Evolutionary conservation across 2,797 vertebrate genomes (phyloP).

Genomic region (Atherinosoma microstoma): DNA sequence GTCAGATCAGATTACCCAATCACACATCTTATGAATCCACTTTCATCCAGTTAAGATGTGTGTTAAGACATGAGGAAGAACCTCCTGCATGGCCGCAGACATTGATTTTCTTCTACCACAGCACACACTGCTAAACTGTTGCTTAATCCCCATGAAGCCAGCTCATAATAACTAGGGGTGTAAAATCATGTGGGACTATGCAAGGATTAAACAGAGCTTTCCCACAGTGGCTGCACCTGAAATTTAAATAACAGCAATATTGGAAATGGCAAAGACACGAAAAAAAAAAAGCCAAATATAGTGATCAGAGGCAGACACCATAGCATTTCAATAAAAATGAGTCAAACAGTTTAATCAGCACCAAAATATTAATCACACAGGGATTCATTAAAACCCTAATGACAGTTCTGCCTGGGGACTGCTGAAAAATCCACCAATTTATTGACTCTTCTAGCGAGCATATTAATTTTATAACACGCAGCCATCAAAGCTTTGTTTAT

Average conservation of each 20-base stretch:
- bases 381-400: constrained; percentile 61
- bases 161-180: not conserved
- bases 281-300: not conserved
- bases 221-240: not conserved
- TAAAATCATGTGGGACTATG: constrained; percentile 10
- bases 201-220: not conserved
- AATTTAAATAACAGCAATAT: not conserved
- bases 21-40: constrained; percentile 54
- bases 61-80: constrained; percentile 55
- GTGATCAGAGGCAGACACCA: not conserved
- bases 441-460: constrained; percentile 48
- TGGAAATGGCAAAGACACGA: not conserved
- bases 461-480: constrained; percentile 58
- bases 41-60: constrained; percentile 56
- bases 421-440: constrained; percentile 30
- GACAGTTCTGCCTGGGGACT: constrained; percentile 39
- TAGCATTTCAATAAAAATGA: constrained; percentile 15
- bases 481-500: constrained; percentile 61
- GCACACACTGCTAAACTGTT: constrained; percentile 15
- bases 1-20: constrained; percentile 55
- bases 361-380: constrained; percentile 43
- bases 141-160: constrained; percentile 9
- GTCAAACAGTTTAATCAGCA: constrained; percentile 23
- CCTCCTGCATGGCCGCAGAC: constrained; percentile 38
- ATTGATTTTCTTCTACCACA: constrained; percentile 22